phyloP scores from a whole-genome alignment of 2,888 invertebrate species.

The Candidula unifasciata region DNA sequence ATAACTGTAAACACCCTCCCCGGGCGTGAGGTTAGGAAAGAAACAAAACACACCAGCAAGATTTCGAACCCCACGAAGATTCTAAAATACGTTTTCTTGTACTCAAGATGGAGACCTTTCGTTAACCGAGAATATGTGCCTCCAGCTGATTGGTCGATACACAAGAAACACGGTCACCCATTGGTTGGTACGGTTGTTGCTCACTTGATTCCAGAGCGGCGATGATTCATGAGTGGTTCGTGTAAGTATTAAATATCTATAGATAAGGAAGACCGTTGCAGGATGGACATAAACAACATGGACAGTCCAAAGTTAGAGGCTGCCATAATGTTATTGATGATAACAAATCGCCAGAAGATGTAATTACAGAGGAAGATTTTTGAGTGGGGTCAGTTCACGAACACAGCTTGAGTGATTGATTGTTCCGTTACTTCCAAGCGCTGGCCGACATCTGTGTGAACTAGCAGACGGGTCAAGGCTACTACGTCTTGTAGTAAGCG shows the following conservation, averaged over 20 bases:
- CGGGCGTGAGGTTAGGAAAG: too few relatives aligned
- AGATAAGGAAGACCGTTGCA: too few relatives aligned
- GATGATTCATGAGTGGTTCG: slow-evolving; percentile 17
- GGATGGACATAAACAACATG: too few relatives aligned
- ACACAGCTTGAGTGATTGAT: slow-evolving; percentile 16
- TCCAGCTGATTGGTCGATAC: slow-evolving; percentile 19
- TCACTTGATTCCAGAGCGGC: background rate
- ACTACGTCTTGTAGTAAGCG: background rate
- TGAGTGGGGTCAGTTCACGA: background rate
- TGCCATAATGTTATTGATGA: too few relatives aligned
- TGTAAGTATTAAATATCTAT: too few relatives aligned
- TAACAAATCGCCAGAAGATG: too few relatives aligned
- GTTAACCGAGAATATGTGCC: slow-evolving; percentile 11
- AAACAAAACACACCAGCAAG: too few relatives aligned
- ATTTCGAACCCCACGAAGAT: too few relatives aligned
- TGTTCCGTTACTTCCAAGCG: background rate
- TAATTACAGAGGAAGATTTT: too few relatives aligned
- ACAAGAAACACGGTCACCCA: background rate
- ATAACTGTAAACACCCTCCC: too few relatives aligned
- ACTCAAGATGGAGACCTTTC: slow-evolving; percentile 19
- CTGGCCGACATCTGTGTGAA: background rate
- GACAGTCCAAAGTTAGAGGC: too few relatives aligned
- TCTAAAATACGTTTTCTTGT: too few relatives aligned
- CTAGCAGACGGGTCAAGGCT: slow-evolving; percentile 17
- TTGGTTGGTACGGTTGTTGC: slow-evolving; percentile 17